These are phyloP conservation scores for Etheostoma spectabile DNA, from an alignment of 2,113 vertebrate genomes.

Conservation along the genomic window DNA sequence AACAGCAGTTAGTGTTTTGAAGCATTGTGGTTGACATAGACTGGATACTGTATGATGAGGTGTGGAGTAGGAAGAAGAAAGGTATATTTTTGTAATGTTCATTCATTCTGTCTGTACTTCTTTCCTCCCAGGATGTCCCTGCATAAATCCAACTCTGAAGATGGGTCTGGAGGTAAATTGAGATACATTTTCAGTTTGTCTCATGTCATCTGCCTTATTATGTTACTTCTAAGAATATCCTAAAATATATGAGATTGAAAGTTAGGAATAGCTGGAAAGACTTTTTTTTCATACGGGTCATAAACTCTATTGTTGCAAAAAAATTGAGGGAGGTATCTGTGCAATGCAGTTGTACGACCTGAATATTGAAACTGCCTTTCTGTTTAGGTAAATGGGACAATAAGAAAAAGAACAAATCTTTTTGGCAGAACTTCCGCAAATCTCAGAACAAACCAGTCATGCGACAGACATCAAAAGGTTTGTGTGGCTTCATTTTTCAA, in stretches of 20 bases:
- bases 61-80: neutral
- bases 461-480: conserved; percentile 96
- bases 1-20: neutral
- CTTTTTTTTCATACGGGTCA: neutral
- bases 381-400: conserved; percentile 92
- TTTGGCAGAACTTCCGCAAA: conserved; percentile 98
- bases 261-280: neutral
- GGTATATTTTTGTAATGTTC: neutral
- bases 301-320: neutral
- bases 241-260: neutral
- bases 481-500: neutral
- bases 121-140: conserved; percentile 86
- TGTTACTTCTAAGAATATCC: neutral
- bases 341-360: neutral
- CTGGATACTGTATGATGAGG: neutral
- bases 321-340: neutral
- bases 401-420: conserved; percentile 98
- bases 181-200: conserved; percentile 7
- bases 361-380: neutral
- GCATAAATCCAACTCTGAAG: conserved; percentile 97
- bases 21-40: neutral
- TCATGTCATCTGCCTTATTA: neutral
- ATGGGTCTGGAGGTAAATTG: conserved; percentile 91
- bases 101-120: conserved; percentile 10
- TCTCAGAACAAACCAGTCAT: conserved; percentile 91